phyloP scores from a whole-genome alignment of 2,888 invertebrate species.

The Meganola albula region DNA sequence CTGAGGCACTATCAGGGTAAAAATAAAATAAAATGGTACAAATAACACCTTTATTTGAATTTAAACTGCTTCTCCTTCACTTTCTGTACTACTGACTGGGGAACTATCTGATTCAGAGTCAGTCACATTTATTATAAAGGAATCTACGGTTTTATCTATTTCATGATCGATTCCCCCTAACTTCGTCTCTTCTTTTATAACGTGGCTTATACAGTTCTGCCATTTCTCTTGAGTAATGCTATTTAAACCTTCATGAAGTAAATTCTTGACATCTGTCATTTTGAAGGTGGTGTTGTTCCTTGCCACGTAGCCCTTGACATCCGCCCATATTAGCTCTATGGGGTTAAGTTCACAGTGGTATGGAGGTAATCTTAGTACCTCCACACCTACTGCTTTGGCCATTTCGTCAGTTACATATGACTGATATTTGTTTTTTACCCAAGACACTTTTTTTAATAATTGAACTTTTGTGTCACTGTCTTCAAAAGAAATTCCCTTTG shows the following conservation, averaged over 20 bases:
- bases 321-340: constrained; percentile 3
- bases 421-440: background rate
- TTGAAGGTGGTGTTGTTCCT: constrained; percentile 3
- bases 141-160: constrained; percentile 6
- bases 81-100: too few relatives aligned
- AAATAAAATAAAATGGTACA: too few relatives aligned
- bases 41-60: too few relatives aligned
- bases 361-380: constrained; percentile 5
- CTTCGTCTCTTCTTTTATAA: constrained; percentile 3
- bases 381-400: background rate
- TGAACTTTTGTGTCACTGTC: constrained; percentile 1
- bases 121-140: constrained; percentile 3
- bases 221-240: constrained; percentile 3
- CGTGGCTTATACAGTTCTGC: constrained; percentile 3
- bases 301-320: constrained; percentile 5
- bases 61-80: too few relatives aligned
- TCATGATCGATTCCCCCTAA: constrained; percentile 1
- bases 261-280: background rate
- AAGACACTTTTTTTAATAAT: background rate
- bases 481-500: constrained; percentile 4
- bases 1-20: too few relatives aligned
- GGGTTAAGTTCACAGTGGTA: constrained; percentile 3
- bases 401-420: constrained; percentile 3
- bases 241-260: background rate
- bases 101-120: constrained; percentile 2